Conservation (phyloP, 1,140 invertebrate species). For the Ceratina calcarata region DNA sequence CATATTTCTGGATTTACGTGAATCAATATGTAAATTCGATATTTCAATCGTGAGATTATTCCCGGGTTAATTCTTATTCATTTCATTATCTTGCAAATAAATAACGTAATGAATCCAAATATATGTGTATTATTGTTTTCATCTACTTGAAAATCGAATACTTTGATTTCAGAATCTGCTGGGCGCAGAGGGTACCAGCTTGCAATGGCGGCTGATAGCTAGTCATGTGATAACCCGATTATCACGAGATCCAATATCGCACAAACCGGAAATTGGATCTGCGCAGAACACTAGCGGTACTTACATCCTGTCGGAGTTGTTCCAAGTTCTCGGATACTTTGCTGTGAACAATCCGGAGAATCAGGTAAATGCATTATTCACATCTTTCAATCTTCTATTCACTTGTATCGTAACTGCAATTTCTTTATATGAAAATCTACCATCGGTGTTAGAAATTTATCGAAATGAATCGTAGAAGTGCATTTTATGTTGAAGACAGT, state of each 20-base stretch:
- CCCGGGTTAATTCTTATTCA: background rate
- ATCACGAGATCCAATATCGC: constrained; percentile 85
- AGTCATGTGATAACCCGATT: constrained; percentile 88
- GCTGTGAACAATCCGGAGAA: constrained; percentile 89
- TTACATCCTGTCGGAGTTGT: constrained; percentile 86
- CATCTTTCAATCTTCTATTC: background rate
- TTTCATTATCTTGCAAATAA: background rate
- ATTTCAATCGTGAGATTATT: background rate
- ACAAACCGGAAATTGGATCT: constrained; percentile 70
- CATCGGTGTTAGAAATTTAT: no score
- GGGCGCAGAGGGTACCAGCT: constrained; percentile 90
- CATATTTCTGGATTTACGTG: background rate
- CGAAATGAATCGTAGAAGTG: no score
- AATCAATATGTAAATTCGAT: background rate
- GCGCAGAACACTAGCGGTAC: constrained; percentile 67
- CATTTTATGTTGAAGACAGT: no score
- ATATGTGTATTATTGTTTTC: no score
- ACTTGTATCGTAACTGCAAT: no score
- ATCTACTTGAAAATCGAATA: constrained; percentile 6
- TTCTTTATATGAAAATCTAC: no score
- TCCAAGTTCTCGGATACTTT: constrained; percentile 91
- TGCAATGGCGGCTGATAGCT: constrained; percentile 94
- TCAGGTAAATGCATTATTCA: constrained; percentile 83
- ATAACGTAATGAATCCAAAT: no score
- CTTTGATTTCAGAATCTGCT: constrained; percentile 87